Conservation (phyloP, 2,797 vertebrate species). For the Momotus momota region DNA sequence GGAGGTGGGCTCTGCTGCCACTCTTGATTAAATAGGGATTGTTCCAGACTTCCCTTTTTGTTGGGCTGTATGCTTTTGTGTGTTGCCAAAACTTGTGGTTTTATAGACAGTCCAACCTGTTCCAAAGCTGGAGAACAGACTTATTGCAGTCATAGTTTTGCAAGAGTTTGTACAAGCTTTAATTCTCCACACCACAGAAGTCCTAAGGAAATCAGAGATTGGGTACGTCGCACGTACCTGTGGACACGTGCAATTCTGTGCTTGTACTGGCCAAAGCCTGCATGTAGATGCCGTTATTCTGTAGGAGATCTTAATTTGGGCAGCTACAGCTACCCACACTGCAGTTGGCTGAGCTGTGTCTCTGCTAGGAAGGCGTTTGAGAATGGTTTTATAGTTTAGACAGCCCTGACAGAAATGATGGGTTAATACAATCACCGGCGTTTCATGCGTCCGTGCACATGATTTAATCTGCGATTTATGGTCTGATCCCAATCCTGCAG, state of each 20-base stretch:
- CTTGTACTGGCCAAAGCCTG: background rate
- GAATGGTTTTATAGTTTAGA: background rate
- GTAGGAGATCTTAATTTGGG: background rate
- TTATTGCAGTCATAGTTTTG: accelerated
- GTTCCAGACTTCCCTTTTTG: background rate
- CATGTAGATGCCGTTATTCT: background rate
- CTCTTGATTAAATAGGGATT: background rate
- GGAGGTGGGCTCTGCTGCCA: background rate
- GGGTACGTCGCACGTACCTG: accelerated
- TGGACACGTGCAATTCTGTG: background rate
- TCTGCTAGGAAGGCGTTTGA: background rate
- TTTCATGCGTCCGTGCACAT: background rate
- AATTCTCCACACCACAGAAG: background rate
- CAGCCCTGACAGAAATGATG: background rate
- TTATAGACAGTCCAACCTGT: background rate
- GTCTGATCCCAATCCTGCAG: background rate
- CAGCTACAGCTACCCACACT: background rate
- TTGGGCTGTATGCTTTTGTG: accelerated
- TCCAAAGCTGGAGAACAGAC: background rate
- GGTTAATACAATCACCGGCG: background rate
- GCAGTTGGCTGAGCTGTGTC: background rate
- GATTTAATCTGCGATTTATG: background rate
- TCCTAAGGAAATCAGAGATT: background rate
- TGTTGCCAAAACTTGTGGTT: accelerated
- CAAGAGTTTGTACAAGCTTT: background rate